Evolutionary conservation across 2,888 invertebrate species (phyloP).

Genomic region (Dinocampus coccinellae): DNA sequence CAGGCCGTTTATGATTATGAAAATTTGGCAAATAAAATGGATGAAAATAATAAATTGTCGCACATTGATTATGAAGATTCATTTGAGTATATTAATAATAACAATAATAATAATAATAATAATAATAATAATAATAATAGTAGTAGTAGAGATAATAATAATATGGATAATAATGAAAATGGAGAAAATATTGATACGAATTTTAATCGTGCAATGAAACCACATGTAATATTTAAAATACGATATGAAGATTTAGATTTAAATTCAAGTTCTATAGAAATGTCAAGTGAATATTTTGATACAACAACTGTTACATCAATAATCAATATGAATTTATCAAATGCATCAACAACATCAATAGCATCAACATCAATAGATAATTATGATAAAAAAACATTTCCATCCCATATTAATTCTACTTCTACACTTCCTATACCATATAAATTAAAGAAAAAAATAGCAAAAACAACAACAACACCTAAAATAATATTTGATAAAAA

Average conservation of each 20-base stretch:
- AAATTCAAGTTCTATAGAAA: slow-evolving; percentile 58
- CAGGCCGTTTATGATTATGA: slow-evolving; percentile 66
- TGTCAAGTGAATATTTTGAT: slow-evolving; percentile 12
- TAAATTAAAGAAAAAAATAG: too few relatives aligned
- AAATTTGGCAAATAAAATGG: too few relatives aligned
- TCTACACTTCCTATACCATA: slow-evolving; percentile 17
- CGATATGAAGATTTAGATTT: slow-evolving; percentile 63
- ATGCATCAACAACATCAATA: slow-evolving; percentile 19
- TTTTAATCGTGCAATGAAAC: slow-evolving; percentile 58
- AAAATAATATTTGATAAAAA: background rate
- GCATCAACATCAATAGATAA: slow-evolving; percentile 22
- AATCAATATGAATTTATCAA: slow-evolving; percentile 4
- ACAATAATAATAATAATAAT: slow-evolving; percentile 29
- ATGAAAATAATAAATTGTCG: too few relatives aligned
- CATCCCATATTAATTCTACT: slow-evolving; percentile 27
- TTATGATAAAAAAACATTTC: slow-evolving; percentile 4
- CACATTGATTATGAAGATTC: too few relatives aligned
- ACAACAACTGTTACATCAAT: background rate
- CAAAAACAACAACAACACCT: background rate
- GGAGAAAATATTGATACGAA: slow-evolving; percentile 40
- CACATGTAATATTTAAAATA: slow-evolving; percentile 65
- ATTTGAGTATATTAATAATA: too few relatives aligned
- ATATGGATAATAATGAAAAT: slow-evolving; percentile 32
- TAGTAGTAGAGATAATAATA: slow-evolving; percentile 27
- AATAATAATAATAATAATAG: slow-evolving; percentile 30